Percentiles rank a stretch among this genome's conserved stretches.
phyloP scores from a whole-genome alignment of 2,888 invertebrate genomes.

The Cosmia pyralina region DNA sequence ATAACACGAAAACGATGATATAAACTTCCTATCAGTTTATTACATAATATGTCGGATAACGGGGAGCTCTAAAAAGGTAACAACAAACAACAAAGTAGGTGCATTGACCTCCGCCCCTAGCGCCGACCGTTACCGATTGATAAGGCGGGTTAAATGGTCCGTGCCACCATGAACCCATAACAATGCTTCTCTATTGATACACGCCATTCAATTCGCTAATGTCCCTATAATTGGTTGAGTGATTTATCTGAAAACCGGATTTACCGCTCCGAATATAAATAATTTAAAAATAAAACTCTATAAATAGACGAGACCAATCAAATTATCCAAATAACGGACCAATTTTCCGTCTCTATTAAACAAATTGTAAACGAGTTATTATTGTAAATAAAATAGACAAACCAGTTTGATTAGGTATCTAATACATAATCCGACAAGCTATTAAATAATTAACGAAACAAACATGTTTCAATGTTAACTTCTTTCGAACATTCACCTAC shows the following conservation, averaged over 20 bases:
- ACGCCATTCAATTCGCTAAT: slow-evolving; percentile 87
- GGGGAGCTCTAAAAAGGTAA: slow-evolving; percentile 64
- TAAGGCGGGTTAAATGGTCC: slow-evolving; percentile 86
- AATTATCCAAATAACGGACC: slow-evolving; percentile 27
- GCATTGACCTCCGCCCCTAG: slow-evolving; percentile 81
- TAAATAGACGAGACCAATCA: slow-evolving; percentile 14
- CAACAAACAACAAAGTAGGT: slow-evolving; percentile 73
- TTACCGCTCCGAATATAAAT: slow-evolving; percentile 63
- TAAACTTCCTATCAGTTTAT: slow-evolving; percentile 63
- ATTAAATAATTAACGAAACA: slow-evolving; percentile 14
- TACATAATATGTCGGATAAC: slow-evolving; percentile 65
- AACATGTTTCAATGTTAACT: slow-evolving; percentile 25
- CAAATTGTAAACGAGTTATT: slow-evolving; percentile 28
- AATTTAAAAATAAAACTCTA: slow-evolving; percentile 44
- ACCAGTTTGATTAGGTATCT: slow-evolving; percentile 13
- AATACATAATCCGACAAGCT: slow-evolving; percentile 18
- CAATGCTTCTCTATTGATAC: slow-evolving; percentile 82
- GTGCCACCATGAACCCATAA: slow-evolving; percentile 78
- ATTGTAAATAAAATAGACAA: slow-evolving; percentile 15
- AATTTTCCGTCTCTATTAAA: slow-evolving; percentile 13
- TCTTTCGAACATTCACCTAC: slow-evolving; percentile 1
- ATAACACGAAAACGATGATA: slow-evolving; percentile 50
- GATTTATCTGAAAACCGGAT: slow-evolving; percentile 78
- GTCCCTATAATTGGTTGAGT: slow-evolving; percentile 86
- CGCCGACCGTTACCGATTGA: slow-evolving; percentile 79